Base-by-base conservation (phyloP, 1,140 invertebrate genomes). In the Drosophila saltans region DNA sequence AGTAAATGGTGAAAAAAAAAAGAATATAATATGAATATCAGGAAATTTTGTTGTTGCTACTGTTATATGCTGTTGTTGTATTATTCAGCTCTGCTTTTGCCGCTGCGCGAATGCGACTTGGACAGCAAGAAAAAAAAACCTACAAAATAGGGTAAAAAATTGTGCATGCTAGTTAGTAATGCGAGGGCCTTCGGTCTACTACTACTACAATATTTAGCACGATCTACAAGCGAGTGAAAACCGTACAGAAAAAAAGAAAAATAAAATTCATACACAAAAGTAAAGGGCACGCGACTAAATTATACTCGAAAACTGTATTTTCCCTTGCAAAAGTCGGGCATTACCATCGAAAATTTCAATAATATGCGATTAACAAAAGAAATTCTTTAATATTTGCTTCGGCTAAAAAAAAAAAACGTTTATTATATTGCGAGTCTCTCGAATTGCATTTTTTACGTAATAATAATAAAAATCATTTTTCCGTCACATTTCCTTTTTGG, bases 61-160 rank as follows among this genome's bases (percentile, higher is more conserved):
- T 60, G 56, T 74, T 70, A 33, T 45, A 16, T 80, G 61, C 40
- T 52, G 7, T 68, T 76, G 60, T 75, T 71, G 45, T 52, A 10
- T 52, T 52, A 52, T 52, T 68, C 67, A 43, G 36, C 28, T 41
- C 66, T 65, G 68, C 72, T 36, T 24, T 80, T 45, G 72, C 70
- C 70, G 66, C 68, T 41, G 57, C 43, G 62, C n/a, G 16, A 36
- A 55, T 64, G 77, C 75, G 52, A 69, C 69, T 45, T 72, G 74
- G 0, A 16, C 16, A 16, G 16, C 16, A 16, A 16, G 60, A 58
- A 59, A 69, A 70, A 62, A 84, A 80, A 82, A 82, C 80, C 84
- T 80, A 89, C 84, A 89, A 88, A 88, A 88, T 88, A 88, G 84
- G 84, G 84, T 88, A 88, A 89, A 88, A 78, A 89, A 81, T 56